Evolutionary conservation across 2,888 invertebrate species (phyloP).

Genomic region (Serripes groenlandicus): DNA sequence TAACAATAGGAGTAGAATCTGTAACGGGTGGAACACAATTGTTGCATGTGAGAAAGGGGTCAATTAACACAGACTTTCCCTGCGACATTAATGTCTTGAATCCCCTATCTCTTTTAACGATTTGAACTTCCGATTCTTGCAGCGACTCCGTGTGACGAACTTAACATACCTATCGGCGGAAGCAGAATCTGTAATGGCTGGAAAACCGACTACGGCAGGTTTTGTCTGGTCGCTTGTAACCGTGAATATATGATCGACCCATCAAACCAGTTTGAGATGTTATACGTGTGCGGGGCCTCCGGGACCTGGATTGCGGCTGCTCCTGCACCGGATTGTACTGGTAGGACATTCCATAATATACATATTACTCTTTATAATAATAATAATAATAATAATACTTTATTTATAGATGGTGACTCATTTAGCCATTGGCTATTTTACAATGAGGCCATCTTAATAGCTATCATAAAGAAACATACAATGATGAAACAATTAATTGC

Average conservation of each 20-base stretch:
- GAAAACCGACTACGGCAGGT: slow-evolving; percentile 58
- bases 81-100: no score
- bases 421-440: no score
- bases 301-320: slow-evolving; percentile 54
- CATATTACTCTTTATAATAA: no score
- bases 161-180: slow-evolving; percentile 56
- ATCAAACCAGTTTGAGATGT: slow-evolving; percentile 15
- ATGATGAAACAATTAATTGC: no score
- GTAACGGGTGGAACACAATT: no score
- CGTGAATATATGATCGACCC: slow-evolving; percentile 36
- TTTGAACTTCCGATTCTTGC: neutral
- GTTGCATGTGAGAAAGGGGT: no score
- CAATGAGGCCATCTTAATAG: no score
- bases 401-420: no score
- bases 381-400: no score
- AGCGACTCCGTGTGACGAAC: slow-evolving; percentile 60
- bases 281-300: slow-evolving; percentile 64
- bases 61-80: no score
- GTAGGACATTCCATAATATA: slow-evolving; percentile 9
- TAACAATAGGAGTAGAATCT: no score
- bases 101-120: neutral
- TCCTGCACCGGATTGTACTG: slow-evolving; percentile 38
- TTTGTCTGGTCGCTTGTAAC: slow-evolving; percentile 59
- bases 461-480: no score
- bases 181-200: slow-evolving; percentile 65